phyloP scores from a whole-genome alignment of 2,113 vertebrate genomes.

The human region DNA sequence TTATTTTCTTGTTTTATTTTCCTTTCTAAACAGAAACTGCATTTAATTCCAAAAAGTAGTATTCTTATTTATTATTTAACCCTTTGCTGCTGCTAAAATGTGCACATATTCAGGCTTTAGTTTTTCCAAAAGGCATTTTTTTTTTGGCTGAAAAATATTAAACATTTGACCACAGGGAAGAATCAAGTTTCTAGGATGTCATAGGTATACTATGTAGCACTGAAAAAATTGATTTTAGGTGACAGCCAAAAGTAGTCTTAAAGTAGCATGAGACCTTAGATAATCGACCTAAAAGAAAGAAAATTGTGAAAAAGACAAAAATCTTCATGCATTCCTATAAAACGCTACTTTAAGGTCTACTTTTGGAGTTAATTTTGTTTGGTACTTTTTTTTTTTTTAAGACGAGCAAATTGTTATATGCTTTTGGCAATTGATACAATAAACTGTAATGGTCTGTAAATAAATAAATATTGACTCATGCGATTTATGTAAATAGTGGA shows the following conservation, averaged over 20 bases:
- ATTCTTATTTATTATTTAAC: constrained; percentile 71
- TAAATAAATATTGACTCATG: constrained; percentile 84
- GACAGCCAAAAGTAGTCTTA: constrained; percentile 59
- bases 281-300: constrained; percentile 52
- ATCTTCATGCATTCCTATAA: constrained; percentile 57
- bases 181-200: constrained; percentile 30
- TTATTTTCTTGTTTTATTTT: constrained; percentile 44
- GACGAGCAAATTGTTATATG: constrained; percentile 81
- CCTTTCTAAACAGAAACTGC: constrained; percentile 59
- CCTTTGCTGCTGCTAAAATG: constrained; percentile 68
- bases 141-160: not conserved
- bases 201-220: constrained; percentile 48
- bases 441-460: constrained; percentile 89
- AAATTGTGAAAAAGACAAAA: constrained; percentile 55
- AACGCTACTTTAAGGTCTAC: constrained; percentile 71
- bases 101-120: constrained; percentile 29
- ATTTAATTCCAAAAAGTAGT: constrained; percentile 59
- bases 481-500: constrained; percentile 78
- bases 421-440: constrained; percentile 85
- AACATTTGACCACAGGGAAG: constrained; percentile 7
- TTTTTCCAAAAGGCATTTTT: constrained; percentile 4
- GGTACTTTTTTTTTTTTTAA: constrained; percentile 76
- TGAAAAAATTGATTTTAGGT: constrained; percentile 54
- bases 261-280: constrained; percentile 58
- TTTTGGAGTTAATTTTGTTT: constrained; percentile 78